A percentile compares a stretch with the other conserved stretches of the same genome.
phyloP scores from a whole-genome alignment of 1,140 invertebrate species.

The Temnothorax nylanderi region DNA sequence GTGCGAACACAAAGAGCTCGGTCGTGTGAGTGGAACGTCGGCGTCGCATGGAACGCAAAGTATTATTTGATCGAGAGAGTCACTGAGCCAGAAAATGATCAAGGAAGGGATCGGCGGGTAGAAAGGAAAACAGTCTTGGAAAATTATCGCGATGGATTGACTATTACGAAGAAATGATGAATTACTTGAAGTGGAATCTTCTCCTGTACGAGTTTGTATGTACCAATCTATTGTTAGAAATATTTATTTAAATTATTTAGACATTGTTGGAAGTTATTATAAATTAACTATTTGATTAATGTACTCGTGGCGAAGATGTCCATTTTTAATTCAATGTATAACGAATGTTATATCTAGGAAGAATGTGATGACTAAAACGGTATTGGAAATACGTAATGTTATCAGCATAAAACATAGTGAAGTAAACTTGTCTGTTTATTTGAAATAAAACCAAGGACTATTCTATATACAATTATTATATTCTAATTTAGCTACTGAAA shows the following conservation, averaged over 20 bases:
- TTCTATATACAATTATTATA: not conserved
- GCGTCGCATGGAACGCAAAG: conserved; percentile 56
- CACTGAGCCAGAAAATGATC: conserved; percentile 74
- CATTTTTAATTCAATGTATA: not conserved
- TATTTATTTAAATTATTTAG: not conserved
- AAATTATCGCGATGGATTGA: not conserved
- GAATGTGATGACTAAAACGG: not conserved
- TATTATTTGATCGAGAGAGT: conserved; percentile 77
- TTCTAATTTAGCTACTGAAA: not conserved
- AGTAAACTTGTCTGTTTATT: not conserved
- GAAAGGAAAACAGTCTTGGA: conserved; percentile 25
- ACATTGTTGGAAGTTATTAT: not conserved
- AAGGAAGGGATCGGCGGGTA: conserved; percentile 48
- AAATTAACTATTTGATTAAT: not conserved
- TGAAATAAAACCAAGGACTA: not conserved
- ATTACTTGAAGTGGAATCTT: not conserved
- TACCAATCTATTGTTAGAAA: not conserved
- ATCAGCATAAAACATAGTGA: not conserved
- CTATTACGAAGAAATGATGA: not conserved
- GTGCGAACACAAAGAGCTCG: conserved; percentile 74
- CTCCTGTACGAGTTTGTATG: not conserved
- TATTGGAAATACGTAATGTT: not conserved
- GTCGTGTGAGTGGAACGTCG: conserved; percentile 34
- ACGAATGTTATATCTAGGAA: not conserved
- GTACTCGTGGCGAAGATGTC: not conserved